These are phyloP conservation scores for Agriopis aurantiaria DNA, from an alignment of 2,888 invertebrate genomes.

Conservation along the genomic window DNA sequence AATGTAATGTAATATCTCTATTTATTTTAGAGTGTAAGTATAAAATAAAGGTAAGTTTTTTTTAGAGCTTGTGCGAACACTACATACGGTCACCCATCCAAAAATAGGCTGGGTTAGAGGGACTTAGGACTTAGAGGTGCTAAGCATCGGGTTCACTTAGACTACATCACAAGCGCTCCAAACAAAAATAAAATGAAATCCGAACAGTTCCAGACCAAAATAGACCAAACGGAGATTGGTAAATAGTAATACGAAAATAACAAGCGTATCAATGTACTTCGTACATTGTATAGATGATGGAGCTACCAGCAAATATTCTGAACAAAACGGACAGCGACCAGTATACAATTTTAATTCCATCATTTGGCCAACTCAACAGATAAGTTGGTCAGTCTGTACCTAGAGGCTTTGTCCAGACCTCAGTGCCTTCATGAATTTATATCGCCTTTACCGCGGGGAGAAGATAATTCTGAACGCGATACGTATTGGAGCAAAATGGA, in stretches of 20 bases:
- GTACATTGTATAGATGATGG: background rate
- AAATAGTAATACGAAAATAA: background rate
- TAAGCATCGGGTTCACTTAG: no score
- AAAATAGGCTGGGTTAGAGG: no score
- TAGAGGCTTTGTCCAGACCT: background rate
- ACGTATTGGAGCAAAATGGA: background rate
- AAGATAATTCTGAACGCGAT: background rate
- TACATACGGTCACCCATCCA: no score
- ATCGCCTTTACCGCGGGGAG: background rate
- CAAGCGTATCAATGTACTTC: background rate
- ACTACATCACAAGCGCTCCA: no score
- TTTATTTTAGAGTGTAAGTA: no score
- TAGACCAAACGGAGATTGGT: background rate
- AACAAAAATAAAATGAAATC: background rate
- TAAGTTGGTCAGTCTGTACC: no score
- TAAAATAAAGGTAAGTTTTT: no score
- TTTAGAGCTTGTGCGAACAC: no score
- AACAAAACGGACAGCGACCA: background rate
- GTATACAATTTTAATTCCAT: background rate
- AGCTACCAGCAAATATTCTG: background rate
- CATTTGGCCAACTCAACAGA: no score
- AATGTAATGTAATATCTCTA: no score
- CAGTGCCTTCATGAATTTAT: constrained; percentile 11
- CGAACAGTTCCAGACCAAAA: background rate
- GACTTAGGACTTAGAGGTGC: no score